Conservation (phyloP, 2,113 vertebrate species). For the Otocyon megalotis region DNA sequence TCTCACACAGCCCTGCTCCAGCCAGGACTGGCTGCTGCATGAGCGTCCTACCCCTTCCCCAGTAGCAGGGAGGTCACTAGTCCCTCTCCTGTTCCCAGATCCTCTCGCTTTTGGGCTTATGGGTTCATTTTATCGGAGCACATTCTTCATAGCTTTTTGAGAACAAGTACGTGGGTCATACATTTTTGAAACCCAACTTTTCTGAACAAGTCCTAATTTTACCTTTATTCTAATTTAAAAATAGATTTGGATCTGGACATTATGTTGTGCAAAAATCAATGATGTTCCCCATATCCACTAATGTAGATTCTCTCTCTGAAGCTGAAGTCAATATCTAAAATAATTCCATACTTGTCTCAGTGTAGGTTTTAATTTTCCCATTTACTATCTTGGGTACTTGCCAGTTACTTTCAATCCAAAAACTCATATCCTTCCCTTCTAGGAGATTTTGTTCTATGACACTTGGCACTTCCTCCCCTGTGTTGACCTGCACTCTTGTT, state of each 20-base stretch:
- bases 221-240: background rate
- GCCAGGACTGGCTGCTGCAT: background rate
- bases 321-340: background rate
- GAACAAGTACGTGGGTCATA: background rate
- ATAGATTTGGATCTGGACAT: background rate
- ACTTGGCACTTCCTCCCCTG: background rate
- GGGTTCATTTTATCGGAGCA: background rate
- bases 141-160: background rate
- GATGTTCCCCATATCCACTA: background rate
- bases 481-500: background rate
- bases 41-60: fast-evolving
- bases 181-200: background rate
- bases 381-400: background rate
- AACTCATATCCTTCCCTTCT: background rate
- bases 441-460: background rate
- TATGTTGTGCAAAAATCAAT: background rate
- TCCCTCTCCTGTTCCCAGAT: background rate
- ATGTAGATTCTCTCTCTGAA: background rate
- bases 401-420: background rate
- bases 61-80: background rate
- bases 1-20: background rate
- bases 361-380: background rate
- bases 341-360: background rate
- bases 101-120: background rate
- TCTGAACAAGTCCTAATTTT: background rate